Evolutionary conservation across 2,797 vertebrate genomes (phyloP), one percentile per base, ranked within the genome.

Genomic region (Myiotriccus ornatus): DNA sequence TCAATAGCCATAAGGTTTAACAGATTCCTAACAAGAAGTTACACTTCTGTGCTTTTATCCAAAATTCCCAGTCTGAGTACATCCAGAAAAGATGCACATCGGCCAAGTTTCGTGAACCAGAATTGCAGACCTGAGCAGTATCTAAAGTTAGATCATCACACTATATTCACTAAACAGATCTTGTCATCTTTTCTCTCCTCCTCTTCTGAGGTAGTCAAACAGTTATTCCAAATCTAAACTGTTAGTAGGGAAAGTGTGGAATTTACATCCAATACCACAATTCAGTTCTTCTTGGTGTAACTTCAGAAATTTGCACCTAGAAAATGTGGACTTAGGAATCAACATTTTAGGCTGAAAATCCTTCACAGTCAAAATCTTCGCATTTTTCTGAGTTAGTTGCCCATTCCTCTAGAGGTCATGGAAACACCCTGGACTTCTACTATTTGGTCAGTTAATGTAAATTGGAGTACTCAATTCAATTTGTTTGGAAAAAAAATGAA

Each of bases 1-100:
- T 87, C 77, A 65, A 84, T 89, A 90, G 32, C 81, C 70, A 82
- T 89, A 89, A 93, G 59, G 75, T 87, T 92, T 83, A 93, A 91
- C 84, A 76, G 64, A 89, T 79, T 92, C 82, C 43, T 77, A 83
- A 74, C 34, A 67, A 89, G 81, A 88, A 93, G 44, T 59, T 68
- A 64, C 8, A 2, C 0, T 84, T 85, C 64, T 87, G 17, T 67
- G 52, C 67, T 89, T 96, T 93, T 87, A 89, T 79, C 23, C 34
- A 52, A 60, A 87, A 85, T 76, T 89, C 43, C 69, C 50, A 55
- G 2, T 64, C 34, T 56, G 56, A 89, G 15, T 70, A 43, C 18
- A 80, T 71, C 41, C 52, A 57, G 88, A 84, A 92, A 90, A 80
- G 20, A 60, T 25, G 28, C 8, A 79, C 23, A 70, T 50, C 6